Evolutionary conservation across 2,888 invertebrate species (phyloP), one percentile per base, ranked within the genome.

Genomic region (Hirudinaria manillensis): DNA sequence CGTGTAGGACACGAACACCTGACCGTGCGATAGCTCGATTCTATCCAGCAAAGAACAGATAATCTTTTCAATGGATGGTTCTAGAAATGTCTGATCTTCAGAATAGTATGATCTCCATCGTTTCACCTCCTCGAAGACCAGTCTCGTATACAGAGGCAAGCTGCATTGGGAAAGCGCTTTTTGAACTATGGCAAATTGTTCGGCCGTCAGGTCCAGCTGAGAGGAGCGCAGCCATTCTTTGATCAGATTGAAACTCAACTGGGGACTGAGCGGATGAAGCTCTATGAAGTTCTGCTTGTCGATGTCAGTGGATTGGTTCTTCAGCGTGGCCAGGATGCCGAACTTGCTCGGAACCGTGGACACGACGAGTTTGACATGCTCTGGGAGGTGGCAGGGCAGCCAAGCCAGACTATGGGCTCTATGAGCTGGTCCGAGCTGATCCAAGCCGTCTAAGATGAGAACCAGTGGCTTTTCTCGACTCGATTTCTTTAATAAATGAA

Each of bases 391-490:
- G 13, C 38, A 74, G 7, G 81, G 80, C 55, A 82, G 73, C 82
- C 82, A 82, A 27, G 78, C 75, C 36, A 81, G 78, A 55, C 78
- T 76, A 76, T 80, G 79, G 21, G 81, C 80, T 13, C 74, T 70
- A 70, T 81, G 78, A 36, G 76, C 73, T 7, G 78, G 61, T 10
- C 78, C 70, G 24, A 82, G 77, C 76, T 82, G 82, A 76, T 82
- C 82, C 24, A 82, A 73, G 3, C 81, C 80, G 75, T 81, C 82
- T 24, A 81, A 61, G 68, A 81, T 72, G 19, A 82, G 67, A 29
- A 82, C 76, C 70, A 82, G 76, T 19, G 80, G 80, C 34, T 77
- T 76, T 2, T 78, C 77, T 13, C 77, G 45, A 13, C 79, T 80
- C 7, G 80, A 79, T 19, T 79, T 61, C 81, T 81, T 78, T 6